A percentile compares a stretch with the other conserved stretches of the same genome.
phyloP scores from a whole-genome alignment of 2,797 vertebrate species.

The Lithobates sylvaticus region DNA sequence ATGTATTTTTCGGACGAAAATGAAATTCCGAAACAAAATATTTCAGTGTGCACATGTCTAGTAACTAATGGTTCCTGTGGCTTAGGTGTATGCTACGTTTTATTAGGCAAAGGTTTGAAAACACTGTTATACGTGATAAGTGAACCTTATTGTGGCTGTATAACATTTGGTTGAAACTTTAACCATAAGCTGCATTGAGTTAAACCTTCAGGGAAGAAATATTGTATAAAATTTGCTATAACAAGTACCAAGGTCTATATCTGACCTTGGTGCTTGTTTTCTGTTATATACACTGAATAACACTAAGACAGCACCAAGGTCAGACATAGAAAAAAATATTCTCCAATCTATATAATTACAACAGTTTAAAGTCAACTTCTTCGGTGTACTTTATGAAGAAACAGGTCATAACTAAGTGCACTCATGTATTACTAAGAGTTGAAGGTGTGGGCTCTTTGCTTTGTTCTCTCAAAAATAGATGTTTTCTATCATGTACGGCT shows the following conservation, averaged over 20 bases:
- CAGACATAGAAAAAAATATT: background rate
- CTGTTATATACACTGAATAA: background rate
- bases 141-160: background rate
- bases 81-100: no score
- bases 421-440: background rate
- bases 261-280: background rate
- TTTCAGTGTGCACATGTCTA: no score
- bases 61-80: no score
- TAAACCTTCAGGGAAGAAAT: background rate
- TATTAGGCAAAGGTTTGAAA: no score
- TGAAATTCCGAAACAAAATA: no score
- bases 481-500: background rate
- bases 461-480: background rate
- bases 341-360: background rate
- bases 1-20: no score
- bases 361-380: background rate
- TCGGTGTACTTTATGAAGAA: background rate
- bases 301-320: background rate
- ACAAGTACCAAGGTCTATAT: background rate
- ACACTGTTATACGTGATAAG: background rate
- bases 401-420: background rate
- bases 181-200: background rate
- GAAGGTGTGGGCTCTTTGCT: background rate
- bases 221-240: background rate
- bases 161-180: background rate